Base-by-base conservation (phyloP, 2,888 invertebrate species). In the Ectropis crepuscularia region DNA sequence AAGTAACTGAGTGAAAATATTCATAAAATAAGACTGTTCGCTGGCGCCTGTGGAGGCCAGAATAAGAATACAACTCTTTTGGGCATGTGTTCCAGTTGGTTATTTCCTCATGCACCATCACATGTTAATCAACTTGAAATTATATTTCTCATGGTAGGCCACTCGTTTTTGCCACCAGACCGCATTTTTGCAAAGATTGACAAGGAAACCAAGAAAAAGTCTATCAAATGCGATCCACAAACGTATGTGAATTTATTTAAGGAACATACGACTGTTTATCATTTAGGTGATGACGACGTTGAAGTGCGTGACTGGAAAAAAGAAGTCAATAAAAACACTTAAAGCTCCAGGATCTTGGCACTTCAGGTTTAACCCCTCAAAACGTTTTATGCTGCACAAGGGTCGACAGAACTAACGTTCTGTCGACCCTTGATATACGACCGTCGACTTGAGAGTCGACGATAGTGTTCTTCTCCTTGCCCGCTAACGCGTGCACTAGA, bases 101-200 rank as follows among this genome's bases (percentile, higher is more conserved):
- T 36, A 10, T 4, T 48, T 36, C 5, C 48, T 7, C 2, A 48
- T 36, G 36, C 48, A 36, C 48, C 36, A 48, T 8, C 36, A 6
- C 48, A 48, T n/a, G 36, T 48, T 0, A 48, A 36, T 7, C 5
- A 9, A 10, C 48, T 48, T 36, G 36, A 28, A 10, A 37, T 48
- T n/a, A 36, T 48, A 10, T 48, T 48, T 36, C 28, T 36, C 8
- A 48, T 48, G 36, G 48, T 48, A 10, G 48, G 48, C 5, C 36
- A 48, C 12, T 46, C 46, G 8, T 46, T 46, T 46, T 12, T 46
- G 12, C 46, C 48, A 36, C 48, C 48, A 0, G 48, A 48, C 48
- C 48, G 48, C 48, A 37, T 48, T 5, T 48, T 48, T n/a, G 48
- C 36, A 5, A 48, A 48, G 6, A 48, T 48, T n/a, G 48, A 48